phyloP scores from a whole-genome alignment of 35 echinoderm and acorn worm species.

The Lytechinus variegatus region DNA sequence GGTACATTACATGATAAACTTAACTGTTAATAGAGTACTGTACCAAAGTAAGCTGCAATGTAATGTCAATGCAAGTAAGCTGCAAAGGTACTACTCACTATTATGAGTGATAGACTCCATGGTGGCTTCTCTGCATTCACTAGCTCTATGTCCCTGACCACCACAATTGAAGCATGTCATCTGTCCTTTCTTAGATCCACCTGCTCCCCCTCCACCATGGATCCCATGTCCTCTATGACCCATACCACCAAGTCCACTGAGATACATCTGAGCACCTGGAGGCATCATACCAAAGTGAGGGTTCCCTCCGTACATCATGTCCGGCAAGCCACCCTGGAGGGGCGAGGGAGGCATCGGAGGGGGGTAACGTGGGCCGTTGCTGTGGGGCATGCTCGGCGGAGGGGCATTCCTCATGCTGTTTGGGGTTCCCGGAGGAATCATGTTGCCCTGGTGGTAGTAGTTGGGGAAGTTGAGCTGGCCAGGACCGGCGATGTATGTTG shows the following conservation, averaged over 20 bases:
- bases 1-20: too few species aligned
- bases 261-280: slow-evolving; percentile 65
- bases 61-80: neutral
- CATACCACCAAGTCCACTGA: slow-evolving; percentile 62
- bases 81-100: slow-evolving; percentile 66
- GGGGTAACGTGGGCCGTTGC: slow-evolving; percentile 52
- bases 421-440: slow-evolving; percentile 40
- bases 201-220: slow-evolving; percentile 40
- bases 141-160: slow-evolving; percentile 70
- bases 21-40: too few species aligned
- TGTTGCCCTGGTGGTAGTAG: slow-evolving; percentile 70
- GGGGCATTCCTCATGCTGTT: slow-evolving; percentile 67
- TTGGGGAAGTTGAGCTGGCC: slow-evolving; percentile 70
- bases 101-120: slow-evolving; percentile 92
- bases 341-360: slow-evolving; percentile 47
- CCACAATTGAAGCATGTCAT: slow-evolving; percentile 95
- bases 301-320: slow-evolving; percentile 65
- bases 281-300: slow-evolving; percentile 59
- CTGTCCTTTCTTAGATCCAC: slow-evolving; percentile 57
- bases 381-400: slow-evolving; percentile 19
- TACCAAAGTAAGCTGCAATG: too few species aligned
- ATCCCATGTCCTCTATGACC: slow-evolving; percentile 63
- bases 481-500: slow-evolving; percentile 23
- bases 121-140: slow-evolving; percentile 74
- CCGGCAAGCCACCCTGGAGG: slow-evolving; percentile 57